phyloP scores from a whole-genome alignment of 2,888 invertebrate species.

The Himalopsyche japonica region DNA sequence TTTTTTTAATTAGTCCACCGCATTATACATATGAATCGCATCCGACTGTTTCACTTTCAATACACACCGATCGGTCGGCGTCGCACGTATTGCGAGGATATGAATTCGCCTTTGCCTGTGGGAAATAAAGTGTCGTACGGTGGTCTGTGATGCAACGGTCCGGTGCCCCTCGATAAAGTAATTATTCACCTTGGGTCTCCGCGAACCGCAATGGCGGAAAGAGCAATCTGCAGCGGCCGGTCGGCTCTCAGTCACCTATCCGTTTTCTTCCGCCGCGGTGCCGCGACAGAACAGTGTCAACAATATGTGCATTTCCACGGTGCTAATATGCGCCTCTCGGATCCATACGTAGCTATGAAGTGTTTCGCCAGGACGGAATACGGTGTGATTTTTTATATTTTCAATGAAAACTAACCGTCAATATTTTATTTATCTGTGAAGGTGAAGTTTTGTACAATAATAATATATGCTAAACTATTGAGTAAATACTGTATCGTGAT shows the following conservation, averaged over 20 bases:
- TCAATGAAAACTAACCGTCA: neutral
- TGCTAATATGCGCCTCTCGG: neutral
- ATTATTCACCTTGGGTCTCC: neutral
- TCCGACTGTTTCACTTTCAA: neutral
- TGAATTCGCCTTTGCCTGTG: no score
- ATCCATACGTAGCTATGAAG: conserved; percentile 11
- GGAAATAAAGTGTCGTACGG: no score
- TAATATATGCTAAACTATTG: neutral
- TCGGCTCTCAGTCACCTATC: neutral
- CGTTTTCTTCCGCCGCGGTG: neutral
- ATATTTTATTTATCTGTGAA: neutral
- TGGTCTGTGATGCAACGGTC: neutral
- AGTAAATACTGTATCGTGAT: no score
- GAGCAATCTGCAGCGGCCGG: neutral
- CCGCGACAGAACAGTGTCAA: neutral
- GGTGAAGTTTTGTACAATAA: neutral
- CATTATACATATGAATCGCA: neutral
- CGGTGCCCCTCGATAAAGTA: neutral
- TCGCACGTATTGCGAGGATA: neutral
- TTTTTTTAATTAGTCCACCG: neutral
- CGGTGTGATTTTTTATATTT: conserved; percentile 1
- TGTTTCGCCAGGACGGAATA: conserved; percentile 22
- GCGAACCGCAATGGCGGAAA: neutral
- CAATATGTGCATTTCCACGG: neutral
- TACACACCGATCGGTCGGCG: neutral